These are phyloP conservation scores for Triops cancriformis DNA, from an alignment of 1,140 invertebrate species.

Conservation along the genomic window DNA sequence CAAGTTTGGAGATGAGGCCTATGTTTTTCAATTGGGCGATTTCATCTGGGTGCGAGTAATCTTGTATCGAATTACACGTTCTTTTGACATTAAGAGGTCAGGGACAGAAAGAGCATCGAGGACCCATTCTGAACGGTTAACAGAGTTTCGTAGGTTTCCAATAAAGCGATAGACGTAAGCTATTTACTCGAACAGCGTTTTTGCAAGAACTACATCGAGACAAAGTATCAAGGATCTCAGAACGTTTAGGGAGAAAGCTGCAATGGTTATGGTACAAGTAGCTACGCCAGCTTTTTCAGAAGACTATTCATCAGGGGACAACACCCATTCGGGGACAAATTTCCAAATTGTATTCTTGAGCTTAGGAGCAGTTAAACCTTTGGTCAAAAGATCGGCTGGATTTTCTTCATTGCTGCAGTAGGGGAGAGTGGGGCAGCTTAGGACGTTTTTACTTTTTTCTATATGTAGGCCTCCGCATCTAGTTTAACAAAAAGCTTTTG, in stretches of 20 bases:
- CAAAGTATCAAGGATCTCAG: not conserved
- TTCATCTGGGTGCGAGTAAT: not conserved
- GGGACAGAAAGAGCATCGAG: not conserved
- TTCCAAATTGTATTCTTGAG: not conserved
- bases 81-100: not conserved
- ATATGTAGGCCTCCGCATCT: too few relatives aligned
- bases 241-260: not conserved
- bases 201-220: slow-evolving; percentile 6
- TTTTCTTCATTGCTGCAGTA: not conserved
- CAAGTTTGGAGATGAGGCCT: not conserved
- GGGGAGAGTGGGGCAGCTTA: too few relatives aligned
- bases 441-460: too few relatives aligned
- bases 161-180: slow-evolving; percentile 18
- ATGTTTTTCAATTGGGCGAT: slow-evolving; percentile 2
- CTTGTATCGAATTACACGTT: not conserved
- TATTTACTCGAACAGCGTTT: not conserved
- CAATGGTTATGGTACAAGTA: not conserved
- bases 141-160: not conserved
- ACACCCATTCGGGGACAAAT: not conserved
- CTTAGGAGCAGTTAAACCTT: not conserved
- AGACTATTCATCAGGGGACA: not conserved
- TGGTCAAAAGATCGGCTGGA: not conserved
- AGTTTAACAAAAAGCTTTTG: too few relatives aligned
- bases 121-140: not conserved
- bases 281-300: not conserved